Evolutionary conservation across 2,888 invertebrate species (phyloP).

Genomic region (Colostygia pectinataria): DNA sequence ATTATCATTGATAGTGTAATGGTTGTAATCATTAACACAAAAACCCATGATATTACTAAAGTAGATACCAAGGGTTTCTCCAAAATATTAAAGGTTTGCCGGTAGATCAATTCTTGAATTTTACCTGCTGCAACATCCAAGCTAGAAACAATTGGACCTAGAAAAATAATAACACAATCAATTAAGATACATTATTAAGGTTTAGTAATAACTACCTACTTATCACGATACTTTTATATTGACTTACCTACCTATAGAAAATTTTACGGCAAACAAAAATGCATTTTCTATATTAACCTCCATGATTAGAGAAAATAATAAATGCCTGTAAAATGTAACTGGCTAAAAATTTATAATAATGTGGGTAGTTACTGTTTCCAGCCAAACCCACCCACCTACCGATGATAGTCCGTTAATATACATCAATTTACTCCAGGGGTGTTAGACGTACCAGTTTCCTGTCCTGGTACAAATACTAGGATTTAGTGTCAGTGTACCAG

Average conservation of each 20-base stretch:
- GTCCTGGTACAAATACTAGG: too few species aligned
- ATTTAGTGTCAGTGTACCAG: too few species aligned
- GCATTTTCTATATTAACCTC: slow-evolving; percentile 61
- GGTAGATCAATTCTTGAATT: slow-evolving; percentile 16
- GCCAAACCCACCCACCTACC: too few species aligned
- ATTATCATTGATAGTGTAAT: slow-evolving; percentile 40
- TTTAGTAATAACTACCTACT: too few species aligned
- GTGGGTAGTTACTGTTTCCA: too few species aligned
- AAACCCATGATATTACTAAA: slow-evolving; percentile 35
- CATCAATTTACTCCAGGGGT: too few species aligned
- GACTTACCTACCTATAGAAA: slow-evolving; percentile 50
- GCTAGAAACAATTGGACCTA: slow-evolving; percentile 37
- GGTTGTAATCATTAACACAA: slow-evolving; percentile 33
- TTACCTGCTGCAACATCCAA: slow-evolving; percentile 27
- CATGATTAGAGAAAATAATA: slow-evolving; percentile 43
- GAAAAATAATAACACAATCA: slow-evolving; percentile 31
- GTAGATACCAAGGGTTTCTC: slow-evolving; percentile 51
- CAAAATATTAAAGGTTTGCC: slow-evolving; percentile 29
- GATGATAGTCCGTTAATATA: too few species aligned
- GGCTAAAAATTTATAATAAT: too few species aligned
- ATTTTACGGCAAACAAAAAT: slow-evolving; percentile 48
- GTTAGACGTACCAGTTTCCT: too few species aligned
- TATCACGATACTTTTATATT: too few species aligned
- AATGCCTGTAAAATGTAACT: too few species aligned
- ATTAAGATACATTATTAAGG: too few species aligned